phyloP scores from a whole-genome alignment of 2,113 vertebrate genomes.

The Myocastor coypus region DNA sequence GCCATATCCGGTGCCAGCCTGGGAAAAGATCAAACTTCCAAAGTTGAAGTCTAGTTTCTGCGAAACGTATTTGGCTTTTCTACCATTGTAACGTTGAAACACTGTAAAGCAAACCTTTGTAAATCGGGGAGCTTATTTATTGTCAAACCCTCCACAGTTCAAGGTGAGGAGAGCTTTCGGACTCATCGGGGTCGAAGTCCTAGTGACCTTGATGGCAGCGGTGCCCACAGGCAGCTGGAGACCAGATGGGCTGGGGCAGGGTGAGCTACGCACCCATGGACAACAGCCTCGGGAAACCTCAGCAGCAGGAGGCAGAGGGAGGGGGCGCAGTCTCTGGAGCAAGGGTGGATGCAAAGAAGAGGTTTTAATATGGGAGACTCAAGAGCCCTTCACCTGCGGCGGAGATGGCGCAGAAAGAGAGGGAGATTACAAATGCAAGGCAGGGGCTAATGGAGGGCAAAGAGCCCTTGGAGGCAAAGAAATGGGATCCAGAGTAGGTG shows the following conservation, averaged over 20 bases:
- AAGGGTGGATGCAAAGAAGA: neutral
- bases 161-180: neutral
- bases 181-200: neutral
- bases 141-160: neutral
- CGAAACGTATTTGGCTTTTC: neutral
- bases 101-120: neutral
- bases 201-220: neutral
- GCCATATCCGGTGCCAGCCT: neutral
- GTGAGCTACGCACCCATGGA: neutral
- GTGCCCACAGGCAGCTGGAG: neutral
- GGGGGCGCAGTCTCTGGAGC: neutral
- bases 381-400: neutral
- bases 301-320: neutral
- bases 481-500: neutral
- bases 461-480: neutral
- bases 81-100: neutral
- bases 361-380: neutral
- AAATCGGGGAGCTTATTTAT: neutral
- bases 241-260: neutral
- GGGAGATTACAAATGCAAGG: neutral
- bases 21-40: neutral
- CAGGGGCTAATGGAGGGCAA: neutral
- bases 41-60: neutral
- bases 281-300: neutral
- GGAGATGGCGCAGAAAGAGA: neutral